These are phyloP conservation scores for Cataglyphis hispanica DNA, from an alignment of 1,140 invertebrate species.

Conservation along the genomic window DNA sequence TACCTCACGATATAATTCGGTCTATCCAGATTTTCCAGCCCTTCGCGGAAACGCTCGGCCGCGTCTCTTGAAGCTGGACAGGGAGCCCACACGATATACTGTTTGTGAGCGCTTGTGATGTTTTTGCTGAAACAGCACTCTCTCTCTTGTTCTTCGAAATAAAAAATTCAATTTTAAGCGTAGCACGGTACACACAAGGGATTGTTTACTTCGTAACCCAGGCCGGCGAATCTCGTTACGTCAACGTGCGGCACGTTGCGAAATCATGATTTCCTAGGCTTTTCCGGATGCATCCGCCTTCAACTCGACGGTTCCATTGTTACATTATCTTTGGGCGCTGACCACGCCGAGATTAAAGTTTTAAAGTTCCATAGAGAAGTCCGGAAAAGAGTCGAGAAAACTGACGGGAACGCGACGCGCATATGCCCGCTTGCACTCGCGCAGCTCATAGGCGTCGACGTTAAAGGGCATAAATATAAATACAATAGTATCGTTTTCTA, in stretches of 20 bases:
- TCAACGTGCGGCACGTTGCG: conserved; percentile 58
- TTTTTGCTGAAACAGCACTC: conserved; percentile 49
- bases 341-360: conserved; percentile 79
- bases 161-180: conserved; percentile 64
- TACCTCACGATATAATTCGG: conserved; percentile 1
- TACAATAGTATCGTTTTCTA: not conserved
- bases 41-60: conserved; percentile 22
- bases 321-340: conserved; percentile 77
- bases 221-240: conserved; percentile 67
- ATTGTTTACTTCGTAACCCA: conserved; percentile 59
- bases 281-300: conserved; percentile 54
- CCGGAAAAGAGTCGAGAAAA: conserved; percentile 62
- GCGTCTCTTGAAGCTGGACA: conserved; percentile 4
- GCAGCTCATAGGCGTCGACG: conserved; percentile 61
- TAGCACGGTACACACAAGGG: conserved; percentile 49
- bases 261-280: conserved; percentile 69
- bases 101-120: conserved; percentile 32
- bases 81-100: conserved; percentile 6
- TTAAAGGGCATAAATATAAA: conserved; percentile 28
- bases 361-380: conserved; percentile 75
- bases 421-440: conserved; percentile 18
- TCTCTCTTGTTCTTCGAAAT: conserved; percentile 48
- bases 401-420: conserved; percentile 54
- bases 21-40: conserved; percentile 2
- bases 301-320: conserved; percentile 73